Conservation (phyloP, 2,797 vertebrate species). For the Ciconia nigra region DNA sequence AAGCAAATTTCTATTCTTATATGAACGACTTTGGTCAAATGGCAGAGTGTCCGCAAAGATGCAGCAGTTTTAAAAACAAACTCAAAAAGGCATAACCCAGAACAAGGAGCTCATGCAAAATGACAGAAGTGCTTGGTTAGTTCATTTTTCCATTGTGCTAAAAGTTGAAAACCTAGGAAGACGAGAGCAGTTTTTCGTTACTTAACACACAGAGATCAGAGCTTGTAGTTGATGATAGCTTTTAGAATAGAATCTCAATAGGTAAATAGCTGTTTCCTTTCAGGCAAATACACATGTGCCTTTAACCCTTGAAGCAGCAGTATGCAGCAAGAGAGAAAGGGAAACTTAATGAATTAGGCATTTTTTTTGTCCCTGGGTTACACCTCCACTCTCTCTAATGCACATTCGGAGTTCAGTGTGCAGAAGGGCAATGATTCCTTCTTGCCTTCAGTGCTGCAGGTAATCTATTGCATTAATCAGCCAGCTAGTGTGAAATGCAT, state of each 20-base stretch:
- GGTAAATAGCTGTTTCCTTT: neutral
- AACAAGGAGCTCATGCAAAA: neutral
- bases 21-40: neutral
- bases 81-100: neutral
- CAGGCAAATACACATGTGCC: neutral
- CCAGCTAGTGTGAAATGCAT: slow-evolving; percentile 76
- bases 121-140: neutral
- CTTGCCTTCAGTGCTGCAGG: slow-evolving; percentile 65
- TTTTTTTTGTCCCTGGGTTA: neutral
- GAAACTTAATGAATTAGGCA: neutral
- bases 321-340: neutral
- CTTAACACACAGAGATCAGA: neutral
- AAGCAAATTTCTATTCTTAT: neutral
- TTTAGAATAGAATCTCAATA: neutral
- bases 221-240: neutral
- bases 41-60: neutral
- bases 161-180: neutral
- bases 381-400: neutral
- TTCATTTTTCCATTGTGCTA: neutral
- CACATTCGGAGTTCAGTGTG: neutral
- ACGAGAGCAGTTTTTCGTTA: neutral
- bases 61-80: neutral
- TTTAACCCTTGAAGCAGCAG: neutral
- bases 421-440: slow-evolving; percentile 49
- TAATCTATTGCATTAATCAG: slow-evolving; percentile 79